Percentiles rank a stretch among this genome's conserved stretches.
Conservation (phyloP, 2,888 invertebrate species). For the Argyra leucocephala region DNA sequence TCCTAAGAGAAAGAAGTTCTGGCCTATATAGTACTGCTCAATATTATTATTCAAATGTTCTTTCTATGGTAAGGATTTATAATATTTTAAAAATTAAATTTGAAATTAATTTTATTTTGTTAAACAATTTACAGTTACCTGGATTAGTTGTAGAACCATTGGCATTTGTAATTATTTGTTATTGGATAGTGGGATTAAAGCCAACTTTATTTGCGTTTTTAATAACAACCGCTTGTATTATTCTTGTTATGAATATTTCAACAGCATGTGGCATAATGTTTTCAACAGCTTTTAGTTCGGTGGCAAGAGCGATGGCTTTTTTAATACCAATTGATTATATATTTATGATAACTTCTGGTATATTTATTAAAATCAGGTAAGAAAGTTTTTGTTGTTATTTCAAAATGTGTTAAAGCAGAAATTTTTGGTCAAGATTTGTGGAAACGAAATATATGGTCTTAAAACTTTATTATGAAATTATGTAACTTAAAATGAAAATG, state of each 20-base stretch:
- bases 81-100: conserved; percentile 7
- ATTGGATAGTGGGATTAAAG: conserved; percentile 77
- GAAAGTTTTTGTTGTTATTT: neutral
- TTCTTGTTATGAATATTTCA: conserved; percentile 76
- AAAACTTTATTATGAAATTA: no score
- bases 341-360: conserved; percentile 78
- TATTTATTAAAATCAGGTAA: conserved; percentile 73
- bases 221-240: conserved; percentile 58
- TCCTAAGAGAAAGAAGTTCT: conserved; percentile 70
- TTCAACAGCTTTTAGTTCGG: conserved; percentile 71
- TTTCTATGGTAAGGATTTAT: conserved; percentile 59
- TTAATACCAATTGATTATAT: conserved; percentile 78
- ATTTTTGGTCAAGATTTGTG: neutral
- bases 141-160: conserved; percentile 75
- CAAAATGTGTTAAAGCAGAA: neutral
- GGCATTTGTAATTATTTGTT: conserved; percentile 70
- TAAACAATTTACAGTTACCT: conserved; percentile 56
- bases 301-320: conserved; percentile 71
- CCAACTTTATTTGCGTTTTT: conserved; percentile 57
- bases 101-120: conserved; percentile 8
- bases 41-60: conserved; percentile 70
- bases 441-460: no score
- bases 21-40: conserved; percentile 70
- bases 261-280: conserved; percentile 83
- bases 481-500: no score